Base-by-base conservation (phyloP, 2,888 invertebrate genomes). In the Hirudinaria manillensis region DNA sequence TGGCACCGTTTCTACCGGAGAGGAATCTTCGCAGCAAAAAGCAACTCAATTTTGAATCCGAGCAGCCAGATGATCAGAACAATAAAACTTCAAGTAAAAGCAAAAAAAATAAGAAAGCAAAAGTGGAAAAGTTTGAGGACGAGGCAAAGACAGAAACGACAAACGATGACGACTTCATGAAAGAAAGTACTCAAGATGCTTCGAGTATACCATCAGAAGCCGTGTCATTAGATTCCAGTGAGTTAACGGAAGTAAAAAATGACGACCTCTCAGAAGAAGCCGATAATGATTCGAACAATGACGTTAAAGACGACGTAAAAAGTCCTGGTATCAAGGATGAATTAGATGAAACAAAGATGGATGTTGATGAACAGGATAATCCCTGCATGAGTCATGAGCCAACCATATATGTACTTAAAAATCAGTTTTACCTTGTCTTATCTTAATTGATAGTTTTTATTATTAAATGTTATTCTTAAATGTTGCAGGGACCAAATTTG, bases 401-500 rank as follows among this genome's bases (percentile, higher is more conserved):
- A 45, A 45, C 45, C 45, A 45, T 45, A 45, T 45, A 45, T 45
- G 45, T 45, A 45, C 45, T 6, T 45, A 45, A 1, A 6, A 1
- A 10, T 10, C 16, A 10, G 10, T 45, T 6, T 45, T 45, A 1
- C 16, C 13, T 68, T 45, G 4, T 45, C 13, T 68, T 32, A n/a
- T 34, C 1, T 34, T 68, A 6, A 29, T 10, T 4, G n/a, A 68
- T 7, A 29, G 36, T n/a, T 24, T 68, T 68, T 68, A 53, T 45
- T 4, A 45, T 45, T 45, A 10, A 36, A 36, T 6, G 36, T 6
- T 6, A 36, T 36, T 36, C 4, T 45, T 45, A 16, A 16, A 38
- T 29, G 29, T 61, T 53, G n/a, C 78, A 84, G 84, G 74, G 77
- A 3, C 84, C 83, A 56, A 83, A 83, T 29, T 67, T 81, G 45